Base-by-base conservation (phyloP, 2,888 invertebrate genomes). In the Mimumesa dahlbomi region DNA sequence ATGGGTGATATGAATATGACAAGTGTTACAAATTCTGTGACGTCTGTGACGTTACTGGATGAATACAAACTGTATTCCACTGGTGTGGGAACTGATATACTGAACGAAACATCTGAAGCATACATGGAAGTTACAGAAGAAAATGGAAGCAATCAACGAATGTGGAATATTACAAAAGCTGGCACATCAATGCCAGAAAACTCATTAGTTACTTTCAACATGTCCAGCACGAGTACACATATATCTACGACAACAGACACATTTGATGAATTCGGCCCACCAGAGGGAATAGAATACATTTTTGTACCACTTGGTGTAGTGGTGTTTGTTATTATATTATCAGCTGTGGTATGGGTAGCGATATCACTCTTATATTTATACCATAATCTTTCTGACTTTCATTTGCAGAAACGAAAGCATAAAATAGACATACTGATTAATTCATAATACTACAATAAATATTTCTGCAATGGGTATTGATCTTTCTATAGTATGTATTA, bases 291-390 rank as follows among this genome's bases (percentile, higher is more conserved):
- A 31, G 88, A 89, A 73, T 89, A 89, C 75, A 89, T 89, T 80
- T 89, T 89, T 75, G 88, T 89, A 61, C 88, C 88, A 22, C 81
- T 89, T 40, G 88, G 88, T 62, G 88, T 89, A 25, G 85, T 89
- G 85, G 85, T 89, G 73, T 89, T 88, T 74, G 88, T 89, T 63
- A 84, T 89, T 58, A 79, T 89, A 67, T 75, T 89, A 58, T 88
- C 88, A 63, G 88, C 87, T 76, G 88, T 88, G 88, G 88, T 89
- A 82, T 84, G 85, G 70, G 79, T 78, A 69, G 65, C 61, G 68
- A 73, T 76, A 76, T 77, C 71, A 79, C 77, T 78, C 66, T 77
- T 64, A 42, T 63, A 59, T 43, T 73, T 71, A 61, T 67, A 49
- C 64, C 25, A 73, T 70, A 77, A 80, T 64, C 42, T 56, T 42